Percentiles rank a stretch among this genome's conserved stretches.
phyloP scores from a whole-genome alignment of 92 coral and sea anemone species.

The Palythoa grandis region DNA sequence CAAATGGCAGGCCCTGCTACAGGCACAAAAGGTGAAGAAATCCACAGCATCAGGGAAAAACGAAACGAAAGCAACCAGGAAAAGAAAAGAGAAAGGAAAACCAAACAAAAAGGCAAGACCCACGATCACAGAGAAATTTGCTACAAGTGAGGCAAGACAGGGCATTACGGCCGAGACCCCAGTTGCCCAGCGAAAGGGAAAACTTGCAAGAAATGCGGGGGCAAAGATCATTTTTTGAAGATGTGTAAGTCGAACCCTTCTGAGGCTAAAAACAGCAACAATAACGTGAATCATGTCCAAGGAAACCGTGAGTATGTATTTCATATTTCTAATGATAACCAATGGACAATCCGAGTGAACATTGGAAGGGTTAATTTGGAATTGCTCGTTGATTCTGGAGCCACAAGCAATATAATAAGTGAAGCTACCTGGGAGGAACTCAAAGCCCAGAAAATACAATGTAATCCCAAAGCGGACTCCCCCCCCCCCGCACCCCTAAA shows the following conservation, averaged over 20 bases:
- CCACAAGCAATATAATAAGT: neutral
- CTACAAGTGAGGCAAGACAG: constrained; percentile 51
- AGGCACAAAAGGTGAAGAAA: neutral
- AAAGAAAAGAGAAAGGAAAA: neutral
- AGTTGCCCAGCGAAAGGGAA: constrained; percentile 62
- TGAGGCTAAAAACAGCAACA: neutral
- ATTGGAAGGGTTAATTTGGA: neutral
- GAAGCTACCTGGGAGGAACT: neutral
- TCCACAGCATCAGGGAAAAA: neutral
- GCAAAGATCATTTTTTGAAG: neutral
- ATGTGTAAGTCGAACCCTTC: neutral
- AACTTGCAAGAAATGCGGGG: constrained; percentile 17
- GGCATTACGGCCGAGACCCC: constrained; percentile 49
- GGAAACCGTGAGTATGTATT: neutral
- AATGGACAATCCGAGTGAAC: neutral
- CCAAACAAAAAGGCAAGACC: neutral
- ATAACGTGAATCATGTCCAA: neutral
- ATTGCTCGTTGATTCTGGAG: neutral
- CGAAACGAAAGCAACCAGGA: neutral
- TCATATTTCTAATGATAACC: neutral
- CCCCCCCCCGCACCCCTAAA: no score
- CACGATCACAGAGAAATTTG: neutral
- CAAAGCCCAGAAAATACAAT: neutral
- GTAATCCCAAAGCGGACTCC: neutral
- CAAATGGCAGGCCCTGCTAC: neutral